Evolutionary conservation across 2,888 invertebrate genomes (phyloP).

Genomic region (Ganaspis brasiliensis): DNA sequence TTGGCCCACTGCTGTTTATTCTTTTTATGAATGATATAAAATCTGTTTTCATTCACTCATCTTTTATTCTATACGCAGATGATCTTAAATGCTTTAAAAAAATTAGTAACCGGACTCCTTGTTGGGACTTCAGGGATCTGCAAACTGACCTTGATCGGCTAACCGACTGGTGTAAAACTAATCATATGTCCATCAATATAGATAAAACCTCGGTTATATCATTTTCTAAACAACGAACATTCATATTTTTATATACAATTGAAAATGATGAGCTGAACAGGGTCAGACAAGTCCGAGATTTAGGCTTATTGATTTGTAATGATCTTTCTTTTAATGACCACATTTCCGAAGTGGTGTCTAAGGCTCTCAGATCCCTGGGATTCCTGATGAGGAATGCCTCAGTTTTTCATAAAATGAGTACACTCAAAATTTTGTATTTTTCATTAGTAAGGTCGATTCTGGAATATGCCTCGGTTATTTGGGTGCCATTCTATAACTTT

Average conservation of each 20-base stretch:
- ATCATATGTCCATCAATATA: neutral
- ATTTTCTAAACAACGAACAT: no score
- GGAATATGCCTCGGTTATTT: slow-evolving; percentile 42
- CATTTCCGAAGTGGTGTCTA: neutral
- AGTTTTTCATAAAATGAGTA: neutral
- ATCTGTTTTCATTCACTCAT: no score
- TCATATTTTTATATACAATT: no score
- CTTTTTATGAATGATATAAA: neutral
- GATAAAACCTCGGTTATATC: slow-evolving; percentile 23
- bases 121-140: no score
- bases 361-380: slow-evolving; percentile 21
- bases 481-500: slow-evolving; percentile 24
- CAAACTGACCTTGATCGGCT: no score
- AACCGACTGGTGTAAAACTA: no score
- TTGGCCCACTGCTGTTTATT: neutral
- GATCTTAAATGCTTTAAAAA: no score
- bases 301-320: slow-evolving; percentile 13
- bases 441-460: slow-evolving; percentile 34
- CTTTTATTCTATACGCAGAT: no score
- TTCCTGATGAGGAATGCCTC: slow-evolving; percentile 1
- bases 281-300: slow-evolving; percentile 13
- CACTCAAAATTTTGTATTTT: slow-evolving; percentile 3
- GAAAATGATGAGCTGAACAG: no score
- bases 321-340: slow-evolving; percentile 39
- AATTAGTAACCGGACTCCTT: no score